Conservation (phyloP, 2,888 invertebrate species). For the Arrhopalites spinosus region DNA sequence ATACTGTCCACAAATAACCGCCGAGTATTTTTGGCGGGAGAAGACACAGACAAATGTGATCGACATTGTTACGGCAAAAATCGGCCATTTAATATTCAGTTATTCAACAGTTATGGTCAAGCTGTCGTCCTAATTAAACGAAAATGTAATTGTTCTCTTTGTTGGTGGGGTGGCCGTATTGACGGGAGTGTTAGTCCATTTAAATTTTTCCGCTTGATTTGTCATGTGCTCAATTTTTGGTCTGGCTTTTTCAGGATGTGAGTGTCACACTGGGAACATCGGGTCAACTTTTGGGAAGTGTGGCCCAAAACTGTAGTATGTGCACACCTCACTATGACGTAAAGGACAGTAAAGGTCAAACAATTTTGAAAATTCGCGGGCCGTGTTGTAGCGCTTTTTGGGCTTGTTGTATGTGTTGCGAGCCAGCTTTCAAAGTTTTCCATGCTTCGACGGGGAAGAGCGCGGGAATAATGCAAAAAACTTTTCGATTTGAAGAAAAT, state of each 20-base stretch:
- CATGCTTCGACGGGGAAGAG: background rate
- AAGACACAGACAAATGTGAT: background rate
- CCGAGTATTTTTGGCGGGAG: background rate
- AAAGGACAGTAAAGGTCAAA: background rate
- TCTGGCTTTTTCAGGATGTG: no score
- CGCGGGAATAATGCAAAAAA: background rate
- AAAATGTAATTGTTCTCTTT: slow-evolving; percentile 2
- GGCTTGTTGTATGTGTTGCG: background rate
- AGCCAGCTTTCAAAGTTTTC: background rate
- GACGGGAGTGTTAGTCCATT: background rate
- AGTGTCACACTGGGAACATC: background rate
- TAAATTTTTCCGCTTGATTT: background rate
- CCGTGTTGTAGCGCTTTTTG: background rate
- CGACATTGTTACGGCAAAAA: background rate
- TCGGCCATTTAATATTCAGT: background rate
- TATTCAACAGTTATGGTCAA: background rate
- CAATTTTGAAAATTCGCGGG: background rate
- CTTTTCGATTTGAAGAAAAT: slow-evolving; percentile 8
- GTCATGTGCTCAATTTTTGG: no score
- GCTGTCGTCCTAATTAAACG: background rate
- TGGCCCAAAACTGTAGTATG: background rate
- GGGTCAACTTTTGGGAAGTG: background rate
- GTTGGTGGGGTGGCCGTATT: slow-evolving; percentile 4
- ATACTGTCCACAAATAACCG: background rate
- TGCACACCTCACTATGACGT: background rate